phyloP scores from a whole-genome alignment of 2,888 invertebrate genomes.

The Pyralis farinalis region DNA sequence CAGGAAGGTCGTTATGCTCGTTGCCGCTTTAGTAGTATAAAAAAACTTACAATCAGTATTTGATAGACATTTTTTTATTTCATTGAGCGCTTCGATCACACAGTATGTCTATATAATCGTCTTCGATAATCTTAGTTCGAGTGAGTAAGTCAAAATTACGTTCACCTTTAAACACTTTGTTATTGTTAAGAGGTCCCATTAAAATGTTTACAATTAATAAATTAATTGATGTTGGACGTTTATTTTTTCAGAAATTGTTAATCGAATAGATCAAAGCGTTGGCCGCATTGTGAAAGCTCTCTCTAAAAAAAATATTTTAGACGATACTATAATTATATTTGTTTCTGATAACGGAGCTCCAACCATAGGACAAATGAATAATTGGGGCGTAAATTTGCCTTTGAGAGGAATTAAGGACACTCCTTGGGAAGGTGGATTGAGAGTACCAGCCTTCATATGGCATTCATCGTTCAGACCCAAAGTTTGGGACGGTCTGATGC shows the following conservation, averaged over 20 bases:
- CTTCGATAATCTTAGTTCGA: too few species aligned
- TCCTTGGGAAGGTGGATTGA: conserved; percentile 92
- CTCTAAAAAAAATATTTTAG: conserved; percentile 83
- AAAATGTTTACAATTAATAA: too few species aligned
- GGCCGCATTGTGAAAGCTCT: conserved; percentile 88
- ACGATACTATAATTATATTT: conserved; percentile 92
- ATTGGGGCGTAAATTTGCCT: conserved; percentile 89
- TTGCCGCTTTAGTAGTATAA: too few species aligned
- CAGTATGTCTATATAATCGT: too few species aligned
- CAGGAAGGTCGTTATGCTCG: too few species aligned
- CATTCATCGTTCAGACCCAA: conserved; percentile 80
- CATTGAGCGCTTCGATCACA: too few species aligned
- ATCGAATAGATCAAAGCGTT: conserved; percentile 90
- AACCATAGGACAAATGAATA: conserved; percentile 86
- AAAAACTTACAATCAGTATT: too few species aligned
- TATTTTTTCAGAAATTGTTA: conserved; percentile 82
- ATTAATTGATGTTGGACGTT: too few species aligned
- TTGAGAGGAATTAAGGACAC: conserved; percentile 90
- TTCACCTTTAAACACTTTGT: too few species aligned
- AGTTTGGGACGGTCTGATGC: conserved; percentile 83
- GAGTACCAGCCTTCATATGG: conserved; percentile 89
- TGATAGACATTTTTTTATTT: too few species aligned
- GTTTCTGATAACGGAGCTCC: conserved; percentile 95
- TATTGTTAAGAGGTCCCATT: too few species aligned
- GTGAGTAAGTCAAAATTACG: too few species aligned